These are phyloP conservation scores for Sciaenops ocellatus DNA, from an alignment of 2,797 vertebrate species.

Conservation along the genomic window DNA sequence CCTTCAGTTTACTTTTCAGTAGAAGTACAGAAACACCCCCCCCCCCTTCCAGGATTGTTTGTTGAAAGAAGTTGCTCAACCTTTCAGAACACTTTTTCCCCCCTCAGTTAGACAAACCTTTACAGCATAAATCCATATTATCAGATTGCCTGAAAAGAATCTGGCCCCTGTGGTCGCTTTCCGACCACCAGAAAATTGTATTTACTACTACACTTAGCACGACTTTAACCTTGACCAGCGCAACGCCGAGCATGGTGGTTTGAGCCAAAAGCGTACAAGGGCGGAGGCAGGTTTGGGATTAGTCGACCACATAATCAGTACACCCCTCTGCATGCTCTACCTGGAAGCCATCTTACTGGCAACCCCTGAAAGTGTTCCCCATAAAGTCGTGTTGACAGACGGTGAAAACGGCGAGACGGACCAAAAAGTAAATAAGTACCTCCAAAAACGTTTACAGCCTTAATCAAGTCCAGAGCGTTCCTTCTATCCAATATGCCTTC, in stretches of 20 bases:
- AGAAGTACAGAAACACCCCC: constrained; percentile 33
- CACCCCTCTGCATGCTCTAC: constrained; percentile 61
- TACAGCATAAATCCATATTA: constrained; percentile 68
- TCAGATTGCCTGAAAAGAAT: constrained; percentile 74
- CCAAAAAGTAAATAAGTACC: constrained; percentile 83
- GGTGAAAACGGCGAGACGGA: constrained; percentile 79
- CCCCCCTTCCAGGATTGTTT: constrained; percentile 35
- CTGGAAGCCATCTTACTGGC: constrained; percentile 76
- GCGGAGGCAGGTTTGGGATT: constrained; percentile 68
- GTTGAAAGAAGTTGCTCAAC: constrained; percentile 68
- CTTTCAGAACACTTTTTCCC: constrained; percentile 47
- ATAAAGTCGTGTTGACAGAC: constrained; percentile 80
- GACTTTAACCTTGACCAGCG: constrained; percentile 76
- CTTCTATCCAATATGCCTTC: constrained; percentile 75
- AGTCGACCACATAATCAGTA: constrained; percentile 77
- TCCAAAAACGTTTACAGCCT: constrained; percentile 80
- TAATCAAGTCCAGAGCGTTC: constrained; percentile 86
- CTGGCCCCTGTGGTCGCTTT: constrained; percentile 66
- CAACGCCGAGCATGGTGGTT: constrained; percentile 43
- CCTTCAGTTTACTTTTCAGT: constrained; percentile 48
- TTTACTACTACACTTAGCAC: constrained; percentile 79
- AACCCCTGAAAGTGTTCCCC: constrained; percentile 74
- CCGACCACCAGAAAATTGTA: constrained; percentile 84
- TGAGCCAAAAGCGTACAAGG: constrained; percentile 60
- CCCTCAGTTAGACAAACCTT: constrained; percentile 43